Conservation (phyloP, 1,140 invertebrate genomes). For the Hestina assimilis region DNA sequence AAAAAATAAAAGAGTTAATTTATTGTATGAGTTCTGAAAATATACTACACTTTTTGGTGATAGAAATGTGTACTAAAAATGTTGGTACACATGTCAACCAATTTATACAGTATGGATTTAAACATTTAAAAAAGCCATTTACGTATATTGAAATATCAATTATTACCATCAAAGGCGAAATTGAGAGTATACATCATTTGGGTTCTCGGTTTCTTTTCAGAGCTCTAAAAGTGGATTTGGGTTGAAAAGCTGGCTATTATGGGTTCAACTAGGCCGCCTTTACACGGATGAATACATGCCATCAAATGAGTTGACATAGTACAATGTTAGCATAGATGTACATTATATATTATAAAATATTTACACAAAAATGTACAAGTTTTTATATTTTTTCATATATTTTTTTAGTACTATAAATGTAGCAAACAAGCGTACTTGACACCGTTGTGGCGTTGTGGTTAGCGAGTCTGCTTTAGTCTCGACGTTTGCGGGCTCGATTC, state of each 20-base stretch:
- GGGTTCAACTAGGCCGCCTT: constrained; percentile 45
- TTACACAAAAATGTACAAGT: no score
- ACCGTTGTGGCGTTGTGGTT: no score
- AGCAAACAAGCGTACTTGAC: no score
- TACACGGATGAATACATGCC: constrained; percentile 49
- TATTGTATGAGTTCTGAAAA: no score
- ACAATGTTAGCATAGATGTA: constrained; percentile 9
- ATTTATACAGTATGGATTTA: background rate
- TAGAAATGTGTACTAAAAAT: no score
- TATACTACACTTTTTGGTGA: no score
- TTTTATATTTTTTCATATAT: no score
- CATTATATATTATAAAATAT: no score
- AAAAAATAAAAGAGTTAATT: no score
- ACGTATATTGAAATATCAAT: constrained; percentile 6
- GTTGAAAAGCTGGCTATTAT: constrained; percentile 45
- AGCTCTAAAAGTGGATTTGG: constrained; percentile 43
- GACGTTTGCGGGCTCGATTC: no score
- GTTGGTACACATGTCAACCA: background rate
- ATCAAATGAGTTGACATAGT: constrained; percentile 56
- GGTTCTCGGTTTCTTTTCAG: constrained; percentile 10
- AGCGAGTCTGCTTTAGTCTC: no score
- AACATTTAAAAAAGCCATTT: background rate
- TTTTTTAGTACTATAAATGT: no score
- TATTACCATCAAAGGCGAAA: constrained; percentile 21
- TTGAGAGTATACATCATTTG: constrained; percentile 8